Base-by-base conservation (phyloP, 2,113 vertebrate species). In the Podiceps cristatus region DNA sequence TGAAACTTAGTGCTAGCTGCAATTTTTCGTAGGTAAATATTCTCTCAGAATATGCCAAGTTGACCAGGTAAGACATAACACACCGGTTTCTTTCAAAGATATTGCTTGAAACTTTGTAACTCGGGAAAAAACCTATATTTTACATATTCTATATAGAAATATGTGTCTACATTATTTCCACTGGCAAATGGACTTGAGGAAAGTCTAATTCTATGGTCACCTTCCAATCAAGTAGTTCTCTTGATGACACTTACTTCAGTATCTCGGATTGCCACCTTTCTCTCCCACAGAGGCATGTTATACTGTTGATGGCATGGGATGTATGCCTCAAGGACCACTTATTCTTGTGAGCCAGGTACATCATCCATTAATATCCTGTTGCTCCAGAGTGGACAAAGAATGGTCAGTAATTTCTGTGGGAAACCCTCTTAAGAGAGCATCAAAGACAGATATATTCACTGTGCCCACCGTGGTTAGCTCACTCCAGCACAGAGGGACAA, bases 271-370 rank as follows among this genome's bases (percentile, higher is more conserved):
- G 15, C 18, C 22, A 28, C 5, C 16, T 58, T 55, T 59, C 37
- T 82, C 3, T 42, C 16, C 16, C 29, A 35, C 15, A 0, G 0
- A 72, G 37, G 13, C 29, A n/a, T 7, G 20, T 59, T 56, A 55
- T 24, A 6, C 23, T 64, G 4, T 14, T 22, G 27, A 29, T 45
- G 20, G 1, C 9, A 22, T n/a, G n/a, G 17, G n/a, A 59, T 18
- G 71, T 19, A 59, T 81, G 14, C 6, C 10, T 74, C 28, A 62
- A 35, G 33, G 15, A 49, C 10, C 3, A 23, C 13, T 67, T 81
- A 19, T 5, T 66, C 33, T 73, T 64, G 9, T 73, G 25, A 67
- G 12, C 7, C 24, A 71, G 17, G 10, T 24, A 12, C 8, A 90
- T 2, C 13, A 74, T 9, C 7, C 7, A 37, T 35, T n/a, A 66